Evolutionary conservation across 2,113 vertebrate genomes (phyloP), one percentile per base, ranked within the genome.

Genomic region (Hiodon alosoides): DNA sequence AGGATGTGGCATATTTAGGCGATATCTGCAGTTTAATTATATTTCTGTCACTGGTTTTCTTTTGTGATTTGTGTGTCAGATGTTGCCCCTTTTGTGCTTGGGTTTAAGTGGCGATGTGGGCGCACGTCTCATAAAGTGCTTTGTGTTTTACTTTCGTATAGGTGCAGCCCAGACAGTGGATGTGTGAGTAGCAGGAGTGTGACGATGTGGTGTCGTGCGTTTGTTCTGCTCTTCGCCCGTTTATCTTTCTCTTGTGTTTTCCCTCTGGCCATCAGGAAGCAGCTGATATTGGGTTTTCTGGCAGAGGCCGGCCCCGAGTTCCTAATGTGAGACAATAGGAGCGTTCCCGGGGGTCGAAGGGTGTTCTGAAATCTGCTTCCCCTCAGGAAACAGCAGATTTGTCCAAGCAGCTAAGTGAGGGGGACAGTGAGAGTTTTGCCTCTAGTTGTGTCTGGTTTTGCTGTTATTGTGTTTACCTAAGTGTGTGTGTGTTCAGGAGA

Each of bases 351-450:
- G 84, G 85, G 87, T 75, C 81, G 78, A 60, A 77, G 81, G 72
- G 65, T 71, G 60, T 76, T 79, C 73, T 79, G 77, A 78, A 78
- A 75, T 52, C 77, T 53, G 83, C 83, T 90, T 91, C 88, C 86
- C 82, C 78, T 89, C 82, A 90, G 90, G 87, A 91, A 87, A 87
- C 87, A 77, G 81, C 85, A 87, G 83, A 85, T 85, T 85, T 87
- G 85, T 85, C 76, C 81, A 67, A 78, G 81, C 81, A 83, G 79
- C 66, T 80, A 72, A 79, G 77, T 80, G 69, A 76, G 80, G 76
- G 72, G 70, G 2, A 67, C 17, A 11, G 53, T 14, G 46, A 51
- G 52, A n/a, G 67, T 57, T 59, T 62, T 71, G 58, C 57, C 57
- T 59, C 58, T 48, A n/a, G 16, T 57, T 55, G 57, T 61, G 8